phyloP scores from a whole-genome alignment of 2,113 vertebrate genomes.

The Gopherus flavomarginatus region DNA sequence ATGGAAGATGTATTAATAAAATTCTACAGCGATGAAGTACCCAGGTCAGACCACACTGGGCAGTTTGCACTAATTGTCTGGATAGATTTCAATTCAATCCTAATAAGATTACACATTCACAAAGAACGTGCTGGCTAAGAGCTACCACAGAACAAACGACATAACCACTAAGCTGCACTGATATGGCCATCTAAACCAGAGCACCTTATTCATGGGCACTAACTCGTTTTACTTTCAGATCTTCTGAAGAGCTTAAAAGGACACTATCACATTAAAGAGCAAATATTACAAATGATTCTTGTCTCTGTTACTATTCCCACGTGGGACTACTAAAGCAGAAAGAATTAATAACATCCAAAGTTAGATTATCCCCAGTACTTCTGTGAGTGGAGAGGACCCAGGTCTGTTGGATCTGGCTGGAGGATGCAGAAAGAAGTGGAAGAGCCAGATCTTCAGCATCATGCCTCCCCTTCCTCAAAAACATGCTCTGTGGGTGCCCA shows the following conservation, averaged over 20 bases:
- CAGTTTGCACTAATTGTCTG: slow-evolving; percentile 52
- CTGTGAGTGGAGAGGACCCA: not conserved
- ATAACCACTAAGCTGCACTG: not conserved
- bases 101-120: slow-evolving; percentile 59
- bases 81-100: slow-evolving; percentile 39
- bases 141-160: slow-evolving; percentile 51
- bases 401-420: not conserved
- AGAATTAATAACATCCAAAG: not conserved
- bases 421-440: not conserved
- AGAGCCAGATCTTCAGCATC: not conserved
- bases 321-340: not conserved
- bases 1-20: slow-evolving; percentile 6
- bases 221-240: slow-evolving; percentile 23
- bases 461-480: not conserved
- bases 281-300: not conserved
- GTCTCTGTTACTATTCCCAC: not conserved
- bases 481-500: not conserved
- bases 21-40: not conserved
- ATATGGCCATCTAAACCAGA: not conserved
- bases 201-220: slow-evolving; percentile 13
- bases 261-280: not conserved
- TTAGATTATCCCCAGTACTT: not conserved
- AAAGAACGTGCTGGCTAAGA: slow-evolving; percentile 46
- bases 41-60: slow-evolving; percentile 15
- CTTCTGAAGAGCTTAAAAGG: not conserved